A percentile compares a stretch with the other conserved stretches of the same genome.
These are phyloP conservation scores for Riparia riparia DNA, from an alignment of 2,113 vertebrate genomes.

Conservation along the genomic window DNA sequence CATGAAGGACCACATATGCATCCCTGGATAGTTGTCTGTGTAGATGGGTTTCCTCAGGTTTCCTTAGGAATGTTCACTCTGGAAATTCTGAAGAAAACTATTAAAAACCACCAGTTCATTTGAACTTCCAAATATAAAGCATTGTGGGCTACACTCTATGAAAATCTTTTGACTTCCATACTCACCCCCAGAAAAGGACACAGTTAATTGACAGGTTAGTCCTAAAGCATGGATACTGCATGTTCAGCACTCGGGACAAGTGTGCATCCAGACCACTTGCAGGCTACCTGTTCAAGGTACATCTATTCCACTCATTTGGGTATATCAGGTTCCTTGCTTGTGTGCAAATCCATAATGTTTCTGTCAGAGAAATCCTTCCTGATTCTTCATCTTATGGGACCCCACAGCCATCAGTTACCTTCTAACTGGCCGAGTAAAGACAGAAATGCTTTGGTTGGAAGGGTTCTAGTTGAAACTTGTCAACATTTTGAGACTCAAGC, in stretches of 20 bases:
- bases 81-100: background rate
- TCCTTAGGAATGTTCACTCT: background rate
- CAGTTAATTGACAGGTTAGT: background rate
- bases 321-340: background rate
- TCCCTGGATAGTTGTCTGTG: background rate
- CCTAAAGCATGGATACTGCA: background rate
- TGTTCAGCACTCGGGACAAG: background rate
- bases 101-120: background rate
- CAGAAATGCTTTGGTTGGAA: background rate
- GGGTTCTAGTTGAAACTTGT: background rate
- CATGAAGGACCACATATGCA: background rate
- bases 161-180: background rate
- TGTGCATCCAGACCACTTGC: background rate
- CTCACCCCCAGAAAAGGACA: background rate
- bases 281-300: background rate
- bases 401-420: background rate
- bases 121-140: background rate
- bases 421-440: background rate
- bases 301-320: background rate
- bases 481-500: background rate
- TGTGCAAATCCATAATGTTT: background rate
- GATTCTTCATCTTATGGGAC: background rate
- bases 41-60: fast-evolving
- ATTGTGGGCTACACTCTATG: background rate
- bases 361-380: background rate